Evolutionary conservation across 2,113 vertebrate genomes (phyloP).

Genomic region (Arenaria interpres): DNA sequence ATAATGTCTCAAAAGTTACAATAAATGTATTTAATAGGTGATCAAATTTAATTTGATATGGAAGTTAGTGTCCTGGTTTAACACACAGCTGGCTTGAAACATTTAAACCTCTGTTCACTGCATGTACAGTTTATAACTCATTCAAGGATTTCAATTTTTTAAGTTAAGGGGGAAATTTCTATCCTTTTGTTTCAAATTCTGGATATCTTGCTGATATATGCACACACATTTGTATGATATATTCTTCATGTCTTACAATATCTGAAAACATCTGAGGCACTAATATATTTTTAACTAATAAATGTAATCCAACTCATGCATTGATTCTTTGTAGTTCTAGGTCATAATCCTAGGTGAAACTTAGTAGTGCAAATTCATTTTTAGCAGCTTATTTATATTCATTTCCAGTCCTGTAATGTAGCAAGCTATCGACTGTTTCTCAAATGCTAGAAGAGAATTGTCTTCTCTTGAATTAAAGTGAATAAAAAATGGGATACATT

Average conservation of each 20-base stretch:
- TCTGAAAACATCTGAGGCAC: neutral
- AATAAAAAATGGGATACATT: neutral
- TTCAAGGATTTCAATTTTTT: neutral
- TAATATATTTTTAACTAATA: neutral
- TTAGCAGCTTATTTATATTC: neutral
- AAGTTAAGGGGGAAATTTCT: neutral
- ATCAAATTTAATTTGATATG: neutral
- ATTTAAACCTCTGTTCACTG: neutral
- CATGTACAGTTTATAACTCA: neutral
- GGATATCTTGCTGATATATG: neutral
- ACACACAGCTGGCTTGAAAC: neutral
- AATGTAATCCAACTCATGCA: neutral
- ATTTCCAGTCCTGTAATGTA: slow-evolving; percentile 8
- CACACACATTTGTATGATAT: neutral
- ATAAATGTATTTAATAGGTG: neutral
- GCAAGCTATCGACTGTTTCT: neutral
- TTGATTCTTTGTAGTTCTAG: neutral
- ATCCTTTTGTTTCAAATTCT: neutral
- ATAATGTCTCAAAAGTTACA: neutral
- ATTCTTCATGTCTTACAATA: neutral
- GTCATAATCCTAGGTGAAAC: neutral
- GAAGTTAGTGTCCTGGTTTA: neutral
- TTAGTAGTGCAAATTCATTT: neutral
- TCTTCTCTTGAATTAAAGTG: neutral
- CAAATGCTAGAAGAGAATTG: neutral